A percentile compares a stretch with the other conserved stretches of the same genome.
These are phyloP conservation scores for Galaxea fascicularis DNA, from an alignment of 92 coral and sea anemone species.

Conservation along the genomic window DNA sequence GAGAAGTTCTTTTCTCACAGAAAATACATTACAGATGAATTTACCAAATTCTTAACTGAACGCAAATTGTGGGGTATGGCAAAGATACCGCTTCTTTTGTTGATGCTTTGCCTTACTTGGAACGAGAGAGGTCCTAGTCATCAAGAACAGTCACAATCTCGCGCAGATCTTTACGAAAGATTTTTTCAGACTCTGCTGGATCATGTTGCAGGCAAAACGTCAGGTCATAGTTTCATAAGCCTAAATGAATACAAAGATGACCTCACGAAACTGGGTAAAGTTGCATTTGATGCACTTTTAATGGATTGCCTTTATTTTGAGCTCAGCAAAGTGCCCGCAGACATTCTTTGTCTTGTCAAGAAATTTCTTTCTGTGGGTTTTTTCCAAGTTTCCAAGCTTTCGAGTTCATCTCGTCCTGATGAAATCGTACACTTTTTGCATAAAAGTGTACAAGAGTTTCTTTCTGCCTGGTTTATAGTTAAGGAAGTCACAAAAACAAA, in stretches of 20 bases:
- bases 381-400: constrained; percentile 7
- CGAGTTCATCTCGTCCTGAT: constrained; percentile 5
- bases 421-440: constrained; percentile 6
- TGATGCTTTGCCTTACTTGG: constrained; percentile 20
- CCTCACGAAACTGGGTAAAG: neutral
- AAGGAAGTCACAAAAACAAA: neutral
- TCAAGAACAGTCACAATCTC: neutral
- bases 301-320: constrained; percentile 11
- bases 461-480: constrained; percentile 9
- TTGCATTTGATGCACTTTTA: constrained; percentile 18
- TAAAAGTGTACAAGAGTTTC: constrained; percentile 25
- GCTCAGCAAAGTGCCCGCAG: neutral
- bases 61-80: constrained; percentile 12
- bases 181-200: neutral
- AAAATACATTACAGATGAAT: neutral
- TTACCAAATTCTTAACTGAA: neutral
- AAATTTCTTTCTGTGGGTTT: constrained; percentile 11
- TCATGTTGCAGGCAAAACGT: neutral
- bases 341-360: neutral
- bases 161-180: neutral
- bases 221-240: neutral
- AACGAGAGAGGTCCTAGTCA: neutral
- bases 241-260: constrained; percentile 7
- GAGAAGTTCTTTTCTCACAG: neutral
- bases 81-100: constrained; percentile 7